Evolutionary conservation across 2,888 invertebrate genomes (phyloP).

Genomic region (Dasypogon diadema): DNA sequence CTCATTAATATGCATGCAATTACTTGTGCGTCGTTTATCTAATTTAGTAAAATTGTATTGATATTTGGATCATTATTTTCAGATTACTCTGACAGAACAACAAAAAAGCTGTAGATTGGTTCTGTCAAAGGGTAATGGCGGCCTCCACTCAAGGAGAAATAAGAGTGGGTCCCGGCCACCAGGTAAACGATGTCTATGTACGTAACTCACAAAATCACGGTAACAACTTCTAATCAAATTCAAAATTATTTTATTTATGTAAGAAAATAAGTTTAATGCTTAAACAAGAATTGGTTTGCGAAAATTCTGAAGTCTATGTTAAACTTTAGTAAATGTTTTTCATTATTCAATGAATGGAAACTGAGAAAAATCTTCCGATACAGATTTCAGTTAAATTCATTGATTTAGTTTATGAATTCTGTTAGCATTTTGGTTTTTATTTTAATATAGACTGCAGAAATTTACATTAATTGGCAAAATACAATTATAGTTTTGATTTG

Average conservation of each 20-base stretch:
- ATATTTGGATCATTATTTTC: slow-evolving; percentile 19
- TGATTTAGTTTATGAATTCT: not conserved
- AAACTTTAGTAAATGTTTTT: not conserved
- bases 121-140: slow-evolving; percentile 68
- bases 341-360: not conserved
- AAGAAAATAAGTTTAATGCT: slow-evolving; percentile 43
- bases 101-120: not conserved
- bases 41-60: not conserved
- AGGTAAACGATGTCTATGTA: slow-evolving; percentile 79
- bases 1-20: too few species aligned
- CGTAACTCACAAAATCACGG: slow-evolving; percentile 72
- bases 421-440: not conserved
- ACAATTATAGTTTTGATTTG: slow-evolving; percentile 52
- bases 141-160: slow-evolving; percentile 82
- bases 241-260: slow-evolving; percentile 59
- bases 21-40: not conserved
- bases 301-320: slow-evolving; percentile 56
- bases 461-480: slow-evolving; percentile 50
- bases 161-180: slow-evolving; percentile 82
- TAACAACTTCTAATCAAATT: slow-evolving; percentile 66
- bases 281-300: slow-evolving; percentile 28
- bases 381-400: slow-evolving; percentile 14
- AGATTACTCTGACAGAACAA: slow-evolving; percentile 25
- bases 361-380: slow-evolving; percentile 32
- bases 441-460: slow-evolving; percentile 56